These are phyloP conservation scores for Cenopis cana DNA, from an alignment of 2,888 invertebrate genomes.

Conservation along the genomic window DNA sequence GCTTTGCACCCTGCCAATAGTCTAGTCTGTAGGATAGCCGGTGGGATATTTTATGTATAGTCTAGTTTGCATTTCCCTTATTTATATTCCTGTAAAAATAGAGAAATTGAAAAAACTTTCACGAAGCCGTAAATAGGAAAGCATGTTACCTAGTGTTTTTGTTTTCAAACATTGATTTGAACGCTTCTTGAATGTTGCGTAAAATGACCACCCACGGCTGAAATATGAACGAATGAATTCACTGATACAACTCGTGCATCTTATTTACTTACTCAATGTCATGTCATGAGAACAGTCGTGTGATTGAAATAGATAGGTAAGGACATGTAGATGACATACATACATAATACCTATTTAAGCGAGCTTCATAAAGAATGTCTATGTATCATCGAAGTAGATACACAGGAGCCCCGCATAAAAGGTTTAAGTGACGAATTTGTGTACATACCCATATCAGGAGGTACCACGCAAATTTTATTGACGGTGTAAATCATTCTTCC, in stretches of 20 bases:
- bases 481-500: neutral
- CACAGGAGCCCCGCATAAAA: neutral
- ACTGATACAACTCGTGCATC: neutral
- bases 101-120: too few relatives aligned
- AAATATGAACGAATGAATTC: neutral
- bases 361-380: neutral
- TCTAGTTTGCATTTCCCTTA: too few relatives aligned
- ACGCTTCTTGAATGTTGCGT: too few relatives aligned
- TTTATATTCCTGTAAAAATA: too few relatives aligned
- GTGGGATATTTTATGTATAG: too few relatives aligned
- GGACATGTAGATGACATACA: too few relatives aligned
- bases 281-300: neutral
- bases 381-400: neutral
- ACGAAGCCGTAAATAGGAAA: too few relatives aligned
- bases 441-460: neutral
- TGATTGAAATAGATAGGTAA: neutral
- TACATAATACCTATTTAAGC: too few relatives aligned
- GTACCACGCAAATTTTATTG: neutral
- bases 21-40: too few relatives aligned
- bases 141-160: neutral
- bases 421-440: neutral
- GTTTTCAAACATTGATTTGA: too few relatives aligned
- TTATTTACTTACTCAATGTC: constrained; percentile 7
- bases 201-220: constrained; percentile 18
- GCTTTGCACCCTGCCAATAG: too few relatives aligned